Base-by-base conservation (phyloP, 2,888 invertebrate genomes). In the Catocala nupta region DNA sequence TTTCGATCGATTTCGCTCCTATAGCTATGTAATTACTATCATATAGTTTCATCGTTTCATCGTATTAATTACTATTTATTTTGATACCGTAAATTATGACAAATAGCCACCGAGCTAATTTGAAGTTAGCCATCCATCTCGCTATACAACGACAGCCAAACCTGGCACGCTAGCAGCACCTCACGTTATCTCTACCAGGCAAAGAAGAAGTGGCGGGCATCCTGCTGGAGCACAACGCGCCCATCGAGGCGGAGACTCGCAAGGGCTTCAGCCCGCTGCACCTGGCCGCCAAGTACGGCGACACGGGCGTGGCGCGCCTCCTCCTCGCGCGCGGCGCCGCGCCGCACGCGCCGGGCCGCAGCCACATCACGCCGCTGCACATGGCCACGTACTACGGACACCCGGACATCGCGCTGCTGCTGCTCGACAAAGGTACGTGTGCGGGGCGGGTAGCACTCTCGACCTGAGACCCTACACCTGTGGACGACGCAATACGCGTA, bases 331-430 rank as follows among this genome's bases (percentile, higher is more conserved):
- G 97, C 66, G 98, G 98, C 39, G 98, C 98, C 11, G 96, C 97
- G 48, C 96, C 98, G 0, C 98, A 99, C 91, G 90, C 92, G 5
- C 98, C 98, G 73, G 99, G 99, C 62, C 98, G 97, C 92, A 98
- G 99, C 84, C 98, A 98, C 71, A 98, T 99, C 53, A 99, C 99
- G 0, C 99, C 99, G 6, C 94, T 99, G 52, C 99, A 99, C 86
- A 98, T 99, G 86, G 99, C 99, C 59, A 97, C 98, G 5, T 99
- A 99, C 88, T 99, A 99, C 87, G 98, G 99, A 86, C 97, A 99
- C 86, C 97, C 98, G 57, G 96, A 97, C 79, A 98, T 99, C 39
- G 99, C 98, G 2, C 95, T 98, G 72, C 93, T 99, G 67, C 94
- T 99, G 25, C 92, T 99, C 65, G 98, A 99, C 83, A 98, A 97